Evolutionary conservation across 2,113 vertebrate species (phyloP).

Genomic region (Lanius ludovicianus): DNA sequence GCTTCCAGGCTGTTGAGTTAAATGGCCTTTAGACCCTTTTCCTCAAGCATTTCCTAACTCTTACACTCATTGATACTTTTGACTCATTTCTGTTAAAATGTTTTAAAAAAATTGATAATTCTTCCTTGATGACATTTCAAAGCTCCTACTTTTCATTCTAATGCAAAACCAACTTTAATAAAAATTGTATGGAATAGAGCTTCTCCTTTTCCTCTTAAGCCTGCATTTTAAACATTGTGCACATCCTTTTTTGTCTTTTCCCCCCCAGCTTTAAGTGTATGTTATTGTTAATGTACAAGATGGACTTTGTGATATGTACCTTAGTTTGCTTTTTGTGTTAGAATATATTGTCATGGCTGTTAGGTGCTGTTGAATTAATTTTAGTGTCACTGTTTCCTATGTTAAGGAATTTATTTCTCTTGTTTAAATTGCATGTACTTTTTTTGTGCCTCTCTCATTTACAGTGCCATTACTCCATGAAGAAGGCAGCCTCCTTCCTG

Average conservation of each 20-base stretch:
- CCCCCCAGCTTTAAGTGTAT: background rate
- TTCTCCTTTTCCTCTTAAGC: background rate
- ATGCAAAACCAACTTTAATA: background rate
- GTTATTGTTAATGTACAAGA: background rate
- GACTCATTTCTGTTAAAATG: background rate
- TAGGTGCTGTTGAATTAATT: background rate
- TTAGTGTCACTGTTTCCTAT: background rate
- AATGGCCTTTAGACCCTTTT: background rate
- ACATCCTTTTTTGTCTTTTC: background rate
- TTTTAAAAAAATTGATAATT: background rate
- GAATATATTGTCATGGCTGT: background rate
- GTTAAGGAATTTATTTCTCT: background rate
- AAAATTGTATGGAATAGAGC: background rate
- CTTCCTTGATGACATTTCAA: background rate
- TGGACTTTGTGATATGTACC: background rate
- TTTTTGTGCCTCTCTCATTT: background rate
- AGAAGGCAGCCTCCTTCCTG: conserved; percentile 85
- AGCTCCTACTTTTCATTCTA: background rate
- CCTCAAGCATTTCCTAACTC: background rate
- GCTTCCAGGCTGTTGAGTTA: background rate
- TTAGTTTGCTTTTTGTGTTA: background rate
- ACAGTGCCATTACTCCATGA: conserved; percentile 86
- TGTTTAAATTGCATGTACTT: background rate
- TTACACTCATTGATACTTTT: background rate
- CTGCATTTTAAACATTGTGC: background rate